Base-by-base conservation (phyloP, 2,797 vertebrate genomes). In the Catamblyrhynchus diadema region DNA sequence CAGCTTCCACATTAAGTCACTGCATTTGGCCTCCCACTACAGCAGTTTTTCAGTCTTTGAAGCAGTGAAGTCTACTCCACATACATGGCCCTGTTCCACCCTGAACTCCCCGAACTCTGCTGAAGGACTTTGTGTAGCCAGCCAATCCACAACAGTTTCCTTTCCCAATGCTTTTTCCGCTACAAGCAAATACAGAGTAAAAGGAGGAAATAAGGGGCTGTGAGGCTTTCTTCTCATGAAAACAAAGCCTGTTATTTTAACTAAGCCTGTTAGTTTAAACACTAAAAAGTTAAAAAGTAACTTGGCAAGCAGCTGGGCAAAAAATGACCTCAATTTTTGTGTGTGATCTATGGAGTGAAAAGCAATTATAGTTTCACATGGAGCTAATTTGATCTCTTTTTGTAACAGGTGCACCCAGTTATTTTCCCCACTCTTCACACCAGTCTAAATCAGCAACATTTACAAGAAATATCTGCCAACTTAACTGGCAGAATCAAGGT, bases 81-180 rank as follows among this genome's bases (percentile, higher is more conserved):
- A 50, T 4, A n/a, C 10, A 35, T 23, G 14, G 51, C 65, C 85
- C 51, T 23, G 35, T 78, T 83, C 74, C 53, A 59, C 79, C 54
- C 75, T 18, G 27, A 44, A 20, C 44, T 80, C 71, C 56, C 54
- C 1, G 17, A 33, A 51, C 75, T 30, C 81, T 69, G 70, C 72
- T 24, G 27, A 11, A 89, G 53, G 50, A 89, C 66, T 95, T 47
- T 74, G 64, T 61, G 54, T 33, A 61, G 81, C 37, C 77, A 89
- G 3, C 92, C 79, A 89, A 86, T 82, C 70, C 91, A 81, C 32
- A 85, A 32, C 18, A 3, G 47, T 60, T 96, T 94, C 94, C 91
- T 91, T 93, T 81, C 82, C 74, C 13, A 2, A 90, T 70, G 92
- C 75, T 88, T 96, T 94, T 97, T 94, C 94, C 73, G 51, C 77